phyloP scores from a whole-genome alignment of 1,140 invertebrate genomes.

The Marisa cornuarietis region DNA sequence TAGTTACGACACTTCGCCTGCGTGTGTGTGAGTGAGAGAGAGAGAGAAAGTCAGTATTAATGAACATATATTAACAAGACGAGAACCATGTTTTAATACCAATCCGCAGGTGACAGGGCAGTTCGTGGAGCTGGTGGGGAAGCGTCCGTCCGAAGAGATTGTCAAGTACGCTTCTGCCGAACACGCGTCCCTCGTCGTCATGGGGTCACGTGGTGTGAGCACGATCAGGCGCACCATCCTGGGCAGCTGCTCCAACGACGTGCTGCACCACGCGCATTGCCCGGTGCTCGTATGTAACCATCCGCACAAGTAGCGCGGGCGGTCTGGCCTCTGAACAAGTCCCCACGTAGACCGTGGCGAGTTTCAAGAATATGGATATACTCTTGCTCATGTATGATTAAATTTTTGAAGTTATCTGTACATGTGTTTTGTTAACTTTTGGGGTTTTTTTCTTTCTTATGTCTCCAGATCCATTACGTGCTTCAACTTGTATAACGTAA shows the following conservation, averaged over 20 bases:
- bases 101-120: not conserved
- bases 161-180: constrained; percentile 22
- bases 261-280: constrained; percentile 22
- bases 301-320: not conserved
- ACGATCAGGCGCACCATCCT: constrained; percentile 23
- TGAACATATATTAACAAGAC: too few relatives aligned
- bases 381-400: too few relatives aligned
- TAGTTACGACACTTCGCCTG: too few relatives aligned
- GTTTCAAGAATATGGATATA: too few relatives aligned
- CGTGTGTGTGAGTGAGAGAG: too few relatives aligned
- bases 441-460: too few relatives aligned
- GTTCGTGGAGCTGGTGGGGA: not conserved
- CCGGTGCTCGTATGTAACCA: constrained; percentile 26
- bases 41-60: too few relatives aligned
- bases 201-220: constrained; percentile 21
- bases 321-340: not conserved
- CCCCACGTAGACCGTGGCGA: not conserved
- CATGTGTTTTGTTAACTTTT: too few relatives aligned
- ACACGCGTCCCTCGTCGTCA: constrained; percentile 27
- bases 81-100: too few relatives aligned
- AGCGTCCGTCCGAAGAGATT: constrained; percentile 21
- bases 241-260: constrained; percentile 27
- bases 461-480: too few relatives aligned
- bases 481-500: too few relatives aligned
- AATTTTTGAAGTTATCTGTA: too few relatives aligned